Evolutionary conservation across 2,888 invertebrate genomes (phyloP).

Genomic region (Nomada flava): DNA sequence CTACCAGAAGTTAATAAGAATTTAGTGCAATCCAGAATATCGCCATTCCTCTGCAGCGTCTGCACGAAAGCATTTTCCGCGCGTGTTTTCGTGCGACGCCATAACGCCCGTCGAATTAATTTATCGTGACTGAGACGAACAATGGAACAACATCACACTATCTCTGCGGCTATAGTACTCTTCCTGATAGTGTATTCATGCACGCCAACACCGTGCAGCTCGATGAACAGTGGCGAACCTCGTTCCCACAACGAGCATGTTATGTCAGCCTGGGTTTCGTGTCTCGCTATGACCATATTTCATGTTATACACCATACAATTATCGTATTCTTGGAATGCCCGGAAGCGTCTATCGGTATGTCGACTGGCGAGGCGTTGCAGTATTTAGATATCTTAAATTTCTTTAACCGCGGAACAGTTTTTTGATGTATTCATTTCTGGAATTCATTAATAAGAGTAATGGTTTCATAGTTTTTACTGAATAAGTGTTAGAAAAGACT

Average conservation of each 20-base stretch:
- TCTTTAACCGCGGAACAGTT: too few species aligned
- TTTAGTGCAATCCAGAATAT: not conserved
- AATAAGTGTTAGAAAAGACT: too few species aligned
- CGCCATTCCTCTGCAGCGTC: not conserved
- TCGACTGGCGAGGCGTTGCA: too few species aligned
- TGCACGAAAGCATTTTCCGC: not conserved
- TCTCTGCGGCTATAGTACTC: slow-evolving; percentile 6
- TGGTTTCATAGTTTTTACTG: too few species aligned
- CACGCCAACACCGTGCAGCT: not conserved
- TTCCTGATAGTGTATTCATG: slow-evolving; percentile 32
- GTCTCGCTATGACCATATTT: not conserved
- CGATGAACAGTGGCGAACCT: slow-evolving; percentile 2
- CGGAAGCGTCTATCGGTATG: too few species aligned
- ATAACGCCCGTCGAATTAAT: slow-evolving; percentile 47
- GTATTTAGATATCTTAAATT: too few species aligned
- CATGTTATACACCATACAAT: slow-evolving; percentile 1
- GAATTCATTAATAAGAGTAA: too few species aligned
- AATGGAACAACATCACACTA: slow-evolving; percentile 12
- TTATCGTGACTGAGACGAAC: slow-evolving; percentile 46
- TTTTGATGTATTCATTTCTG: too few species aligned
- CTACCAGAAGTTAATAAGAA: not conserved
- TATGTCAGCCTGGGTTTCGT: slow-evolving; percentile 14
- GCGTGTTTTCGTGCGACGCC: not conserved
- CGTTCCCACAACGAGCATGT: slow-evolving; percentile 17
- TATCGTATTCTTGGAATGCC: not conserved